Conservation (phyloP, 2,797 vertebrate species). For the Chrysocyon brachyurus region DNA sequence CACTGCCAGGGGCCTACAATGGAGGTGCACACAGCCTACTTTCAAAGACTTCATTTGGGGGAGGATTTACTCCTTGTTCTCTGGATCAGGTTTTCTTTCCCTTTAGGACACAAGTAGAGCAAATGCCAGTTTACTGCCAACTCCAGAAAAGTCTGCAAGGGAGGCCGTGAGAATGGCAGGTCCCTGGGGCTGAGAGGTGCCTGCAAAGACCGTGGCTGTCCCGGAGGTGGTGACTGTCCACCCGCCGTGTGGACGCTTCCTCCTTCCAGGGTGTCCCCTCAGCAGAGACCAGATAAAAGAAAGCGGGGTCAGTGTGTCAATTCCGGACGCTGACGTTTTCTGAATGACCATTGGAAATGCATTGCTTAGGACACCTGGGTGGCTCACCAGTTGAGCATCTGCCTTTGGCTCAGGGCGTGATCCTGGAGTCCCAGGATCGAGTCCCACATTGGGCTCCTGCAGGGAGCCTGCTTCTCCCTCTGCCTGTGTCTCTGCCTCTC, state of each 20-base stretch:
- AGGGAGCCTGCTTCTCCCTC: not conserved
- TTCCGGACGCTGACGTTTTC: not conserved
- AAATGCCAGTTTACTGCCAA: not conserved
- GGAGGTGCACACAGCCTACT: not conserved
- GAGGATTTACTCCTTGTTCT: not conserved
- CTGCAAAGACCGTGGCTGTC: not conserved
- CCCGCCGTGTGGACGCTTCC: fast-evolving
- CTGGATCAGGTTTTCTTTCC: not conserved
- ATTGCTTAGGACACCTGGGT: not conserved
- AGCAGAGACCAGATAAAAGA: not conserved
- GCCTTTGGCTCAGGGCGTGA: not conserved
- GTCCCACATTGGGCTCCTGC: fast-evolving
- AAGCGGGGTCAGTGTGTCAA: too few species aligned
- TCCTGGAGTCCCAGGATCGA: not conserved
- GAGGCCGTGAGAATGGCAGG: not conserved
- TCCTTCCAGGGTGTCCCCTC: not conserved
- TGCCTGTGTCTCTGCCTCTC: not conserved
- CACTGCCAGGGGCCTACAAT: not conserved
- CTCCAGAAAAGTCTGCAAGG: not conserved
- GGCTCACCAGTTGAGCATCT: not conserved
- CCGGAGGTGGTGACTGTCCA: not conserved
- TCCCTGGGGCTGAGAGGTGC: not conserved
- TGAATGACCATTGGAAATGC: not conserved
- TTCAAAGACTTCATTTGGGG: not conserved
- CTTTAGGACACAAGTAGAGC: not conserved